Conservation (phyloP, 2,888 invertebrate genomes). For the Teleiodes luculella region DNA sequence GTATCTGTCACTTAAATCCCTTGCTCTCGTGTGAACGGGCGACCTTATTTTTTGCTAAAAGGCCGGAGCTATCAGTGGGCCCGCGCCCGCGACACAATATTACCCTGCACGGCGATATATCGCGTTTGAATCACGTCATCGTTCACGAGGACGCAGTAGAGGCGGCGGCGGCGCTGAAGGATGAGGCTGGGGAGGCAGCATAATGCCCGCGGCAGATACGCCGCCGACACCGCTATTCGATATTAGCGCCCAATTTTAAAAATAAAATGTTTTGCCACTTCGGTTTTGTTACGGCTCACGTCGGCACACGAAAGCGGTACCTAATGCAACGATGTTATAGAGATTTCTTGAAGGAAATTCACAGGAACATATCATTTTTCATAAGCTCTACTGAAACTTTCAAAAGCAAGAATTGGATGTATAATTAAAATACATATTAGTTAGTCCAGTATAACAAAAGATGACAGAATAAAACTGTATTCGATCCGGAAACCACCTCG, state of each 20-base stretch:
- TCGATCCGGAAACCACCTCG: background rate
- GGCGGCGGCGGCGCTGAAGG: slow-evolving; percentile 41
- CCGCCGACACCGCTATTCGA: slow-evolving; percentile 32
- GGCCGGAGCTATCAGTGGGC: slow-evolving; percentile 67
- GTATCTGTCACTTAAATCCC: slow-evolving; percentile 75
- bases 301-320: background rate
- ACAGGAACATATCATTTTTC: no score
- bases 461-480: background rate
- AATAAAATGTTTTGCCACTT: slow-evolving; percentile 20
- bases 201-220: slow-evolving; percentile 46
- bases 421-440: no score
- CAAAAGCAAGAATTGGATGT: no score
- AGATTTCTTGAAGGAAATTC: background rate
- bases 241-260: slow-evolving; percentile 27
- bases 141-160: slow-evolving; percentile 54
- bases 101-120: slow-evolving; percentile 69
- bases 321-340: slow-evolving; percentile 6
- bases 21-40: slow-evolving; percentile 71
- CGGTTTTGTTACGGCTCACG: slow-evolving; percentile 10
- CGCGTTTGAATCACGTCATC: slow-evolving; percentile 69
- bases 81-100: slow-evolving; percentile 65
- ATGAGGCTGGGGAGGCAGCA: slow-evolving; percentile 49
- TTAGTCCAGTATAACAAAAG: no score
- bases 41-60: slow-evolving; percentile 75
- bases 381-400: no score